phyloP scores from a whole-genome alignment of 2,797 vertebrate species.

The Protonibea diacanthus region DNA sequence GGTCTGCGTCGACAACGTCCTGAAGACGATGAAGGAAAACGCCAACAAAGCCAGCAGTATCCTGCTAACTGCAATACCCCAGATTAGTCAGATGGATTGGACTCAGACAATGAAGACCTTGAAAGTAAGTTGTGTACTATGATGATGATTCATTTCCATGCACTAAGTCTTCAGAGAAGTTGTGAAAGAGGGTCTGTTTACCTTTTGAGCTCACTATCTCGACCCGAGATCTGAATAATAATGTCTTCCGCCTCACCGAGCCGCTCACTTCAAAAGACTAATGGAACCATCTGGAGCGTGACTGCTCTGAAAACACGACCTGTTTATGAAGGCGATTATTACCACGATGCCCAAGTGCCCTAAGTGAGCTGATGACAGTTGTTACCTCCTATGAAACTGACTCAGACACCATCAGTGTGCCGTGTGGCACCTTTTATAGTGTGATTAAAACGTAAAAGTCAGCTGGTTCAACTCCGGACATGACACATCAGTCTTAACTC shows the following conservation, averaged over 20 bases:
- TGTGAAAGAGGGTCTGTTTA: constrained; percentile 39
- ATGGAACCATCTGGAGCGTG: constrained; percentile 11
- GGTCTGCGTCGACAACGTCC: constrained; percentile 97
- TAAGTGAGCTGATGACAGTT: background rate
- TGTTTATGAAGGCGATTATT: background rate
- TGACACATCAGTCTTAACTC: background rate
- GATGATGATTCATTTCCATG: constrained; percentile 47
- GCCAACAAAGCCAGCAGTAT: constrained; percentile 97
- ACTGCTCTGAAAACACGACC: background rate
- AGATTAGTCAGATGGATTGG: constrained; percentile 95
- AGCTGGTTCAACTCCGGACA: background rate
- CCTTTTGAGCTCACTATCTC: constrained; percentile 1
- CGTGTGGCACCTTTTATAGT: background rate
- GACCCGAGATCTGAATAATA: background rate
- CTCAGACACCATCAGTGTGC: background rate
- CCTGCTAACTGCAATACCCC: constrained; percentile 93
- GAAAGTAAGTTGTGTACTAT: constrained; percentile 84
- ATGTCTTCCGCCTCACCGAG: background rate
- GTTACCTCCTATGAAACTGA: background rate
- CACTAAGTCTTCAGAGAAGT: background rate
- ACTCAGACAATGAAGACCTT: constrained; percentile 86
- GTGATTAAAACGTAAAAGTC: background rate
- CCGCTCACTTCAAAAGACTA: constrained; percentile 10
- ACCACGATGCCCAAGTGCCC: background rate
- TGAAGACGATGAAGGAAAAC: constrained; percentile 97